phyloP scores from a whole-genome alignment of 2,888 invertebrate genomes.

The Malthinus flaveolus region DNA sequence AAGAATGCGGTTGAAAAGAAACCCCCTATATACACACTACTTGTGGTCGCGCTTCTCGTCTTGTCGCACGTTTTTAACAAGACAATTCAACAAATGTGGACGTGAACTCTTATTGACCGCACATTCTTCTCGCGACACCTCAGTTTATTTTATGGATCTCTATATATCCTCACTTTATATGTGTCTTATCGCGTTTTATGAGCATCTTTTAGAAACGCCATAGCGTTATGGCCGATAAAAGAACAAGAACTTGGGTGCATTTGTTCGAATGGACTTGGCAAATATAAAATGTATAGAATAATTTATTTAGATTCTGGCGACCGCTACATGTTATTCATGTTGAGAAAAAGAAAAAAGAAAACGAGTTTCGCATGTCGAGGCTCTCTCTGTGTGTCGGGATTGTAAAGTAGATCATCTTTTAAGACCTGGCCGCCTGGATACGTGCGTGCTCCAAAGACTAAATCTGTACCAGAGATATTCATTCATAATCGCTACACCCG shows the following conservation, averaged over 20 bases:
- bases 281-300: conserved; percentile 56
- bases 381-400: conserved; percentile 4
- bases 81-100: conserved; percentile 20
- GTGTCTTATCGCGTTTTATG: conserved; percentile 41
- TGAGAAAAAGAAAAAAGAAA: conserved; percentile 20
- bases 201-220: conserved; percentile 38
- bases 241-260: conserved; percentile 51
- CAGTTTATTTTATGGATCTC: conserved; percentile 39
- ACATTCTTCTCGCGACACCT: conserved; percentile 36
- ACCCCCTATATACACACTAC: conserved; percentile 43
- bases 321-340: conserved; percentile 21
- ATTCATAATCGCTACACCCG: conserved; percentile 43
- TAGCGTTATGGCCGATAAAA: conserved; percentile 44
- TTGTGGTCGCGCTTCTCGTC: conserved; percentile 21
- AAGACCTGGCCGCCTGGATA: conserved; percentile 14
- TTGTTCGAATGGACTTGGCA: conserved; percentile 47
- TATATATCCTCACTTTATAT: conserved; percentile 41
- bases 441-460: conserved; percentile 37
- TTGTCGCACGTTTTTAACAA: conserved; percentile 11
- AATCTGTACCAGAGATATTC: conserved; percentile 42
- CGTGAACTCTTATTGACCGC: conserved; percentile 32
- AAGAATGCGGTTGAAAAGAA: conserved; percentile 45
- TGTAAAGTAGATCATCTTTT: conserved; percentile 27
- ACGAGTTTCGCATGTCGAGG: conserved; percentile 10
- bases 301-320: conserved; percentile 45